A percentile compares a stretch with the other conserved stretches of the same genome.
These are phyloP conservation scores for Babyrousa celebensis DNA, from an alignment of 2,797 vertebrate species.

Conservation along the genomic window DNA sequence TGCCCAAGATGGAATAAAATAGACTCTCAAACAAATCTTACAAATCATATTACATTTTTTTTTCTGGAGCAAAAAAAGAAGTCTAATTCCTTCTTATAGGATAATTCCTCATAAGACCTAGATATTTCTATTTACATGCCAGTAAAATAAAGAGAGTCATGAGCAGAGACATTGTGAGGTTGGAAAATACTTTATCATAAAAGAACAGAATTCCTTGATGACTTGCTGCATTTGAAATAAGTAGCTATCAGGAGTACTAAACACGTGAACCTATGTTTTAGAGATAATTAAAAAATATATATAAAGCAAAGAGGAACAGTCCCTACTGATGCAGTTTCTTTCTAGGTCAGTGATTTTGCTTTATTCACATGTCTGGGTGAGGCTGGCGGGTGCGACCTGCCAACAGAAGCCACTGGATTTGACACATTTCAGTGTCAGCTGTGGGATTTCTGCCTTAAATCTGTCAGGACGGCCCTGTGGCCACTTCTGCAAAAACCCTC, in stretches of 20 bases:
- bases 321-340: background rate
- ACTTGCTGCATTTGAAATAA: constrained; percentile 43
- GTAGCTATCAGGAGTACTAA: constrained; percentile 46
- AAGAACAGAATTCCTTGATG: constrained; percentile 31
- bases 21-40: constrained; percentile 24
- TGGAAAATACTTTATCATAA: constrained; percentile 10
- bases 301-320: background rate
- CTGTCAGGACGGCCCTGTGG: constrained; percentile 71
- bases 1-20: constrained; percentile 44
- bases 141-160: constrained; percentile 42
- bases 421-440: constrained; percentile 2
- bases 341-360: constrained; percentile 44
- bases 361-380: background rate
- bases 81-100: constrained; percentile 17
- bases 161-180: background rate
- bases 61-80: background rate
- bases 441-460: constrained; percentile 80
- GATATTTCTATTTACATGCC: constrained; percentile 27
- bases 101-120: constrained; percentile 39
- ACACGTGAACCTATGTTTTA: constrained; percentile 21
- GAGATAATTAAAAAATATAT: background rate
- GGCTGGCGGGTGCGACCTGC: background rate
- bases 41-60: constrained; percentile 15
- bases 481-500: constrained; percentile 78
- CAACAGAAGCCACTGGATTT: constrained; percentile 16